These are phyloP conservation scores for Anthophora plumipes DNA, from an alignment of 2,888 invertebrate genomes.

Conservation along the genomic window DNA sequence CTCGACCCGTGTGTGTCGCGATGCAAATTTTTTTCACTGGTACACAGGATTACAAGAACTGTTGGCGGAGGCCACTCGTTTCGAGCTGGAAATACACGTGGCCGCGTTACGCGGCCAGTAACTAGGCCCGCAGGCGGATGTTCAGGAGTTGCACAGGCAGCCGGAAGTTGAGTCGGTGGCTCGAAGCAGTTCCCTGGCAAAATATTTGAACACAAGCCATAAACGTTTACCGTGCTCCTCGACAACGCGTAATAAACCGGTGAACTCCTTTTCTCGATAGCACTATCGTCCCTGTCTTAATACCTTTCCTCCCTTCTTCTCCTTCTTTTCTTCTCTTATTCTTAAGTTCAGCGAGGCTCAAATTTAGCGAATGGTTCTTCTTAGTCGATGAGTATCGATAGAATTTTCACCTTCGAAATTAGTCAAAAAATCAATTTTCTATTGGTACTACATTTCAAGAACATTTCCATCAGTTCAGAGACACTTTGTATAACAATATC, in stretches of 20 bases:
- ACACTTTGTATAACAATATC: no score
- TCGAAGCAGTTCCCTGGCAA: constrained; percentile 59
- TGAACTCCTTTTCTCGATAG: constrained; percentile 77
- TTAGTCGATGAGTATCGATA: no score
- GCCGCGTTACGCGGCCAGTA: constrained; percentile 35
- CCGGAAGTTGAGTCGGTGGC: constrained; percentile 31
- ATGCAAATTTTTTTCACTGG: constrained; percentile 25
- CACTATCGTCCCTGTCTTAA: constrained; percentile 59
- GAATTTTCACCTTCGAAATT: no score
- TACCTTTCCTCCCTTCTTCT: background rate
- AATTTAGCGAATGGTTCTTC: background rate
- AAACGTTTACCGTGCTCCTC: constrained; percentile 72
- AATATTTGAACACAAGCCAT: constrained; percentile 76
- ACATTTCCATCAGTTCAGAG: no score
- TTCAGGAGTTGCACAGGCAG: no score
- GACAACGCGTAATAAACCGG: constrained; percentile 76
- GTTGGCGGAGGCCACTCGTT: constrained; percentile 18
- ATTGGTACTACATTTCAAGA: no score
- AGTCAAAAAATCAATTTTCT: no score
- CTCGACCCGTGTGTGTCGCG: constrained; percentile 19
- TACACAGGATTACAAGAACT: constrained; percentile 12
- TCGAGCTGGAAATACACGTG: constrained; percentile 28
- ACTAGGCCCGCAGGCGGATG: constrained; percentile 30
- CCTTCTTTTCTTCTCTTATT: background rate
- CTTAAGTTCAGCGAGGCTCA: background rate